Evolutionary conservation across 1,140 invertebrate genomes (phyloP).

Genomic region (Teleogryllus occipitalis): DNA sequence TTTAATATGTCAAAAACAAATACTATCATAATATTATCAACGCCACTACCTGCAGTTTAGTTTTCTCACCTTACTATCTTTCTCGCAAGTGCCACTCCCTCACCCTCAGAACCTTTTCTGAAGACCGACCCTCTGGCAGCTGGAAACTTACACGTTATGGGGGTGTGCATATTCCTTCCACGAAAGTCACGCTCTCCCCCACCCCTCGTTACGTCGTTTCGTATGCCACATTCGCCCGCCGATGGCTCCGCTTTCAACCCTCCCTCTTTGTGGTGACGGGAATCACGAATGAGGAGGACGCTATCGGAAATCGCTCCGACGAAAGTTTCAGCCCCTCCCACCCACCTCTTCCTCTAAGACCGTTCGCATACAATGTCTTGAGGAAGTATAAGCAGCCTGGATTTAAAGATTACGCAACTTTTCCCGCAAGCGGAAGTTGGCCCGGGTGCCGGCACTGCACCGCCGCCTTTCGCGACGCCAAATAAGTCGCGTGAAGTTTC

Average conservation of each 20-base stretch:
- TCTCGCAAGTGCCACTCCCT: no score
- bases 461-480: no score
- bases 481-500: no score
- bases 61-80: no score
- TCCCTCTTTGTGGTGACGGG: neutral
- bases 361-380: conserved; percentile 3
- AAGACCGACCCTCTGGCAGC: no score
- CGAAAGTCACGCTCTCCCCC: no score
- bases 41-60: no score
- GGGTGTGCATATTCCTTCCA: neutral
- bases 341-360: neutral
- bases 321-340: no score
- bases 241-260: neutral
- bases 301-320: neutral
- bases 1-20: no score
- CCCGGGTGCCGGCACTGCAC: neutral
- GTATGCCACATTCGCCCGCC: neutral
- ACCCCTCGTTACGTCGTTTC: neutral
- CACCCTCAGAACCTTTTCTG: no score
- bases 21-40: no score
- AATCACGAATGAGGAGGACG: neutral
- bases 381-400: neutral
- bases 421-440: neutral
- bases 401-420: conserved; percentile 5
- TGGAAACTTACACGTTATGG: no score